phyloP scores from a whole-genome alignment of 2,797 vertebrate species.

The Pipistrellus kuhlii region DNA sequence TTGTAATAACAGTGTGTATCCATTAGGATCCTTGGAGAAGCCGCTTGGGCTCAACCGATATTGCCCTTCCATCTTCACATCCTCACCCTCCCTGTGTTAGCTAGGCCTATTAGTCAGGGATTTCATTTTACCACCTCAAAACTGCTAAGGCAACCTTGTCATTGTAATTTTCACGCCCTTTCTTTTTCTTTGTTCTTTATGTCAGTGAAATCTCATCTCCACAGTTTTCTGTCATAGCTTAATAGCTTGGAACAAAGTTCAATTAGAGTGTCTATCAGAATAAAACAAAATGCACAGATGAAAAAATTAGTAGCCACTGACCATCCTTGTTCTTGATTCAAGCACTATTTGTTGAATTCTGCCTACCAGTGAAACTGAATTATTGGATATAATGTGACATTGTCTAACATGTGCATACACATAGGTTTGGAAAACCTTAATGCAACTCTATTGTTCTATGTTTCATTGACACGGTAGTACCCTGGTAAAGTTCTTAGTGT shows the following conservation, averaged over 20 bases:
- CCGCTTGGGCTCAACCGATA: not conserved
- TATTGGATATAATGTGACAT: not conserved
- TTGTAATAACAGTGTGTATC: not conserved
- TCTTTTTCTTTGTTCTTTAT: constrained; percentile 87
- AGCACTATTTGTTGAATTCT: constrained; percentile 35
- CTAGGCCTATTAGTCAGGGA: constrained; percentile 84
- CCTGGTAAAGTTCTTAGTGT: not conserved
- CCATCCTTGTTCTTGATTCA: constrained; percentile 43
- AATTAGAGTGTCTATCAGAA: constrained; percentile 84
- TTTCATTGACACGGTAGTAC: not conserved
- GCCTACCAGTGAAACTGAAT: not conserved
- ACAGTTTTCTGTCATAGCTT: constrained; percentile 87
- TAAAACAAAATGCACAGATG: constrained; percentile 80
- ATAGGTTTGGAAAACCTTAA: not conserved
- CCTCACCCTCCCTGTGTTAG: constrained; percentile 57
- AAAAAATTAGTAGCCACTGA: constrained; percentile 79
- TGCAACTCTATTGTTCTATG: not conserved
- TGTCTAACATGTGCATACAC: not conserved
- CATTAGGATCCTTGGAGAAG: constrained; percentile 28
- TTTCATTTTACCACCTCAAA: constrained; percentile 86
- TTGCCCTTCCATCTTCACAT: not conserved
- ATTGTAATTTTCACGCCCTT: constrained; percentile 87
- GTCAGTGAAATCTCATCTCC: constrained; percentile 88
- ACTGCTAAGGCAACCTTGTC: constrained; percentile 87
- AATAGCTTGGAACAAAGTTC: constrained; percentile 89